A percentile compares a stretch with the other conserved stretches of the same genome.
Conservation (phyloP, 2,113 vertebrate species). For the Cervus canadensis region DNA sequence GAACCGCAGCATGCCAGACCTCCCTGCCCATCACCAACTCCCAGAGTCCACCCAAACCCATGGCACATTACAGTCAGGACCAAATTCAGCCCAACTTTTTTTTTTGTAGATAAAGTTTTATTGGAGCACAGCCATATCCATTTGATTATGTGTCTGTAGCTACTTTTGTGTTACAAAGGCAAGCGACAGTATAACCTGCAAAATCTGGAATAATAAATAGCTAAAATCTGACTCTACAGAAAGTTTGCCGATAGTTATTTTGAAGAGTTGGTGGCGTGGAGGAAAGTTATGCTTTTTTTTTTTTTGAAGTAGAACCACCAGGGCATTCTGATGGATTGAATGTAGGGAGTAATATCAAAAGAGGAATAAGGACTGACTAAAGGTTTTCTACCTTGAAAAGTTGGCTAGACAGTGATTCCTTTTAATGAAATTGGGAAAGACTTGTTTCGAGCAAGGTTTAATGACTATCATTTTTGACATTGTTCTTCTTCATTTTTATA, state of each 20-base stretch:
- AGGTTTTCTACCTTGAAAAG: slow-evolving; percentile 18
- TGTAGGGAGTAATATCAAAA: not conserved
- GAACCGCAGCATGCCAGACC: too few species aligned
- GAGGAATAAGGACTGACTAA: not conserved
- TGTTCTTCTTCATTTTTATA: not conserved
- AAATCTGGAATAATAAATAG: not conserved
- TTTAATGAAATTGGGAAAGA: not conserved
- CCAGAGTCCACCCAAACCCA: too few species aligned
- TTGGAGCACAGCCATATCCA: not conserved
- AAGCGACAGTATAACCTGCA: not conserved
- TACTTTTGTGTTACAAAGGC: not conserved
- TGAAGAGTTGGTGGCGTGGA: not conserved
- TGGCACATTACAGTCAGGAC: not conserved
- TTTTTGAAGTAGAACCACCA: not conserved
- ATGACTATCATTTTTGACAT: not conserved
- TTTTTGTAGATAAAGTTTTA: slow-evolving; percentile 22
- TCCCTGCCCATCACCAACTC: too few species aligned
- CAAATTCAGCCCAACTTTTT: not conserved
- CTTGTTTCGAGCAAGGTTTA: not conserved
- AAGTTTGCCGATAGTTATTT: not conserved
- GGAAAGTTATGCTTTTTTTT: not conserved
- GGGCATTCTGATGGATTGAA: not conserved
- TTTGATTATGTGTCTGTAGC: not conserved
- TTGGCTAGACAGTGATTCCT: not conserved
- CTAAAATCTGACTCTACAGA: not conserved